Percentiles rank a stretch among this genome's conserved stretches.
These are phyloP conservation scores for Halictus quadricinctus DNA, from an alignment of 2,888 invertebrate genomes.

Conservation along the genomic window DNA sequence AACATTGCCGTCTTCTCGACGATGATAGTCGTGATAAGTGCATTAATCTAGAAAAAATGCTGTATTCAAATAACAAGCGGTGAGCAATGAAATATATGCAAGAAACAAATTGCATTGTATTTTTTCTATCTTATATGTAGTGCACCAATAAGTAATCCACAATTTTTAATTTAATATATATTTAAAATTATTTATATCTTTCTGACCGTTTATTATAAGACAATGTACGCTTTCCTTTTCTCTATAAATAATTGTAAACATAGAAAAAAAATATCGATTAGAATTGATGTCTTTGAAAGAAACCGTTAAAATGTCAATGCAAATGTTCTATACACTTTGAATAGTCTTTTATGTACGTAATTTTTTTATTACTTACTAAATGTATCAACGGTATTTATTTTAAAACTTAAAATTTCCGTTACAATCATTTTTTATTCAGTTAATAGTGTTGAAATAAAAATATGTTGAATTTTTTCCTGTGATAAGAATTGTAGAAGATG, in stretches of 20 bases:
- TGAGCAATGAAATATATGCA: slow-evolving; percentile 38
- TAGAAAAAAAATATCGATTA: neutral
- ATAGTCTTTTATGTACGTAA: neutral
- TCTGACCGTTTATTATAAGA: neutral
- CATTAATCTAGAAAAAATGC: slow-evolving; percentile 35
- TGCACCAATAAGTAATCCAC: slow-evolving; percentile 5
- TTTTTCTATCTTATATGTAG: slow-evolving; percentile 16
- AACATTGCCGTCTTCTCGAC: slow-evolving; percentile 29
- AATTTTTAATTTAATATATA: neutral
- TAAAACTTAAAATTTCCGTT: neutral
- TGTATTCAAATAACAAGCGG: slow-evolving; percentile 24
- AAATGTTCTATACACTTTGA: neutral
- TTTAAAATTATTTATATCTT: neutral
- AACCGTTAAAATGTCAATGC: neutral
- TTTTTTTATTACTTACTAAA: neutral
- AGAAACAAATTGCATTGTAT: slow-evolving; percentile 31
- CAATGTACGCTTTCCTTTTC: neutral
- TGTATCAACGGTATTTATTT: neutral
- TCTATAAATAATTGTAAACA: slow-evolving; percentile 4
- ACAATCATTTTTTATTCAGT: neutral
- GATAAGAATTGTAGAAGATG: neutral
- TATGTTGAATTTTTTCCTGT: neutral
- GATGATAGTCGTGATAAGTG: slow-evolving; percentile 35
- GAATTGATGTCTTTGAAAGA: neutral
- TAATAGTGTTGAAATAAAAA: neutral